Base-by-base conservation (phyloP, 92 coral and sea anemone genomes). In the Parazoanthus darwini region DNA sequence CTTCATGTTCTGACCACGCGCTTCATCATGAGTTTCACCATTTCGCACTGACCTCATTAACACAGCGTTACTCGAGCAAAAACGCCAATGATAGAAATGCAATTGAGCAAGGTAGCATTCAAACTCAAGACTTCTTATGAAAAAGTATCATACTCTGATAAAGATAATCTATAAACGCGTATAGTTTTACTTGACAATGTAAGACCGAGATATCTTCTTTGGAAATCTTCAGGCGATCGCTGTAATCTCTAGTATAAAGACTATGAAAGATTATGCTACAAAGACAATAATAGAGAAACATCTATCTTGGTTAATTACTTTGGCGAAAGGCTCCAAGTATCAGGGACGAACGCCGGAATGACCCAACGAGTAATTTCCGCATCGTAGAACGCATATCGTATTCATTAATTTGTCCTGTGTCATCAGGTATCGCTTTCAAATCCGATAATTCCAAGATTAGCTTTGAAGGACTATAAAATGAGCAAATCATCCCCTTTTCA, bases 371-470 rank as follows among this genome's bases (percentile, higher is more conserved):
- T 29, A 18, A 36, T 51, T 84, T 84, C 87, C 87, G 63, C 51
- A 70, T 22, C 0, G 59, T 29, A 71, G 23, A 13, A 54, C 54
- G 29, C 16, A 51, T 54, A 48, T 59, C 1, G 79, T 43, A 84
- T 84, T 68, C 77, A 82, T 68, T 68, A 71, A 26, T 71, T 83
- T 70, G 65, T 13, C 46, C 51, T 73, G 79, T 84, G 87, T 84
- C 87, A 70, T 44, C 87, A 46, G 14, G 65, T 84, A 70, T 84
- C 87, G 42, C 18, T 80, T 43, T 48, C 78, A 70, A 84, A 80
- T 44, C 87, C 79, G 78, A 23, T 84, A 84, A 84, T 71, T n/a
- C 43, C 78, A 84, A 84, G 87, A 84, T 68, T 84, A 84, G 77
- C 33, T 67, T 58, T 58, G 85, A 80, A 80, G 85, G 29, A 58